Base-by-base conservation (phyloP, 2,888 invertebrate species). In the Cerastis leucographa region DNA sequence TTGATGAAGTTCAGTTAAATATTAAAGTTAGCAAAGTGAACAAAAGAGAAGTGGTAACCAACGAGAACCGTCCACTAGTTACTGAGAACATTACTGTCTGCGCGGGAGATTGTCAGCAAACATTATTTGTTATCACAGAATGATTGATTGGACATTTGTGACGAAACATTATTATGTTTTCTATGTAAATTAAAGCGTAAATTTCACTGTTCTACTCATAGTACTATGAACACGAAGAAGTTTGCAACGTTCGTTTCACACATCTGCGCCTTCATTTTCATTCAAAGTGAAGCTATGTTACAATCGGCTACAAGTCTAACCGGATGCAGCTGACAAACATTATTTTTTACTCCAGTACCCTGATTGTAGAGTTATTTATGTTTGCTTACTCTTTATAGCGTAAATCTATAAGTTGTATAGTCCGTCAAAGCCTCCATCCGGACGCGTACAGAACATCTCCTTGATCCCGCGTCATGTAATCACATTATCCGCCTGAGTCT, bases 1-100 rank as follows among this genome's bases (percentile, higher is more conserved):
- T 78, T 74, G 81, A 66, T 51, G 12, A 74, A 81, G 59, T 78
- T 74, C 35, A 29, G 25, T 54, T 61, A 66, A 51, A 66, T 66
- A 54, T 46, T 61, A 29, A 29, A 61, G 81, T 74, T 65, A n/a
- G 42, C 56, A 17, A 61, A 80, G 56, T 44, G 49, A 25, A 9
- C 29, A 11, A 68, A 25, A n/a, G 14, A 40, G 62, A 35, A 67
- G 12, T 40, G n/a, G 17, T 29, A 9, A 5, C 51, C 3, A 9
- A 25, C 14, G 25, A 71, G 25, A 19, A 17, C 5, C 7, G 7
- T 25, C 51, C 25, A 25, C 42, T 78, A 25, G 22, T 25, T 3
- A 29, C 40, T 56, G 11, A 44, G 14, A n/a, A 29, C n/a, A n/a
- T 17, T 17, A 17, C 42, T 35, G 35, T 62, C 17, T 11, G n/a